Percentiles rank a stretch among this genome's conserved stretches.
These are phyloP conservation scores for Tipula confusa DNA, from an alignment of 2,888 invertebrate species.

Conservation along the genomic window DNA sequence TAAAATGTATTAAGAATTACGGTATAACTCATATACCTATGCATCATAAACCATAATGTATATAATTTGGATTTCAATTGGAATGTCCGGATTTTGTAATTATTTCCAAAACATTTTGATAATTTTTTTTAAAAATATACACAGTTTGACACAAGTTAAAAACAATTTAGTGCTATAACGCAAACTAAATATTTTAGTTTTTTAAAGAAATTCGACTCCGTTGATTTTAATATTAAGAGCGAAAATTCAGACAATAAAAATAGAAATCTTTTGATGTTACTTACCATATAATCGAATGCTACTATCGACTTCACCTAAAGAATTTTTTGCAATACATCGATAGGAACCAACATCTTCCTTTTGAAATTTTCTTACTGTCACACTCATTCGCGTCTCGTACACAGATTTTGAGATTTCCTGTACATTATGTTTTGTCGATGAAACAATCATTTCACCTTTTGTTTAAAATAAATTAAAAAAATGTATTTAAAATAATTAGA, in stretches of 20 bases:
- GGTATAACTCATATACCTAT: neutral
- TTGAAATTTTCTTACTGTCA: constrained; percentile 70
- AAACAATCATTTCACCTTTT: constrained; percentile 78
- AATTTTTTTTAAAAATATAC: no score
- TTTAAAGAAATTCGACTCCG: no score
- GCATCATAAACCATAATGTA: no score
- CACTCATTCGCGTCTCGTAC: constrained; percentile 77
- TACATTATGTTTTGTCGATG: constrained; percentile 74
- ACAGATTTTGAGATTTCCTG: constrained; percentile 64
- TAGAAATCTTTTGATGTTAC: no score
- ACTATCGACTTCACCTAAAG: constrained; percentile 82
- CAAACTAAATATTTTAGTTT: no score
- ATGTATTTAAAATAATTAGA: neutral
- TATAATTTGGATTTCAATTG: no score
- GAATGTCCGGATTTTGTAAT: no score
- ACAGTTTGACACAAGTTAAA: no score
- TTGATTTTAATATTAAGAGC: no score
- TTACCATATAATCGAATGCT: constrained; percentile 82
- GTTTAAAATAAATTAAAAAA: constrained; percentile 35
- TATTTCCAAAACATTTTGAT: no score
- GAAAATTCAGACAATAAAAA: no score
- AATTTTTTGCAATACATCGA: constrained; percentile 81
- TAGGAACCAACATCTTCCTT: constrained; percentile 75
- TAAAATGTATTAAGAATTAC: neutral
- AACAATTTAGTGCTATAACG: no score